Percentiles rank a stretch among this genome's conserved stretches.
Evolutionary conservation across 2,113 vertebrate species (phyloP).

Genomic region (Solea senegalensis): DNA sequence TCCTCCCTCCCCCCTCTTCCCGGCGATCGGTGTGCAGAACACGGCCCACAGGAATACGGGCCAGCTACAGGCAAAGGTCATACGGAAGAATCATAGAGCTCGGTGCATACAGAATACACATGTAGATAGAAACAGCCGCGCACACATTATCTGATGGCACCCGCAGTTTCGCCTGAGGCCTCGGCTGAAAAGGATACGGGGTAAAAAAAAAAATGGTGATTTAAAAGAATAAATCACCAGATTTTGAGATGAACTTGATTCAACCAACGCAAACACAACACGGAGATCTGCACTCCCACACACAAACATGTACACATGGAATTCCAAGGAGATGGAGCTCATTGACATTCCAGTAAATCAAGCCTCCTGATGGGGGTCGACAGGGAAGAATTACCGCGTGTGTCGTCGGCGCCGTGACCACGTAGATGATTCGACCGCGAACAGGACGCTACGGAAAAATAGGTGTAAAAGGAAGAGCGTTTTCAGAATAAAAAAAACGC

Average conservation of each 20-base stretch:
- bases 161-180: conserved; percentile 23
- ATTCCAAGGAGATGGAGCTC: conserved; percentile 68
- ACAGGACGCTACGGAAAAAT: conserved; percentile 31
- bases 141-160: conserved; percentile 13
- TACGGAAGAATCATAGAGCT: conserved; percentile 37
- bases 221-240: conserved; percentile 29
- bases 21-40: conserved; percentile 64
- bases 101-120: conserved; percentile 43
- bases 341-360: conserved; percentile 73
- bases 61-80: conserved; percentile 71
- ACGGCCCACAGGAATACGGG: conserved; percentile 61
- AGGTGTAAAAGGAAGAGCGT: conserved; percentile 36
- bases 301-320: conserved; percentile 1
- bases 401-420: conserved; percentile 56
- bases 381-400: conserved; percentile 68
- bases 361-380: conserved; percentile 65
- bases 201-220: conserved; percentile 43
- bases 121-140: conserved; percentile 31
- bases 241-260: conserved; percentile 46
- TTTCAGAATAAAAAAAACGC: conserved; percentile 31
- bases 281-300: conserved; percentile 24
- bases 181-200: too few species aligned
- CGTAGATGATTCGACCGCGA: conserved; percentile 51
- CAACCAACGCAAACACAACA: conserved; percentile 33
- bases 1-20: conserved; percentile 29